A percentile compares a stretch with the other conserved stretches of the same genome.
These are phyloP conservation scores for Calidris pugnax DNA, from an alignment of 2,113 vertebrate genomes.

Conservation along the genomic window DNA sequence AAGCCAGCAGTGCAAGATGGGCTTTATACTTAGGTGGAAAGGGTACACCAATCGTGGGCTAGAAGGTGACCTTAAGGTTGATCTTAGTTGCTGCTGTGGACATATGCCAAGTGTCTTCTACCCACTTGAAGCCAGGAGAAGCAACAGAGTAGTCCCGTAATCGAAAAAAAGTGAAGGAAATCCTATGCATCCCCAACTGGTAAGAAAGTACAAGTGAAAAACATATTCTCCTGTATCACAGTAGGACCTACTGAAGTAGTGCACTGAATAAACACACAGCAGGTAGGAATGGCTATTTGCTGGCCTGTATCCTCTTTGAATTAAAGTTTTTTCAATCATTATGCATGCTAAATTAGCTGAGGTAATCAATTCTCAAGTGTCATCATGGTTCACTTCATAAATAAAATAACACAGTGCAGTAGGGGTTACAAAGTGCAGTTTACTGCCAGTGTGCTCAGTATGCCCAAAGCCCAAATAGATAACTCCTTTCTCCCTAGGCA, in stretches of 20 bases:
- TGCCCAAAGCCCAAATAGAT: not conserved
- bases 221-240: not conserved
- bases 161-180: not conserved
- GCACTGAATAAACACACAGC: not conserved
- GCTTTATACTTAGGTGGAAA: not conserved
- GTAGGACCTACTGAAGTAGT: not conserved
- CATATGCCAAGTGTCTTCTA: not conserved
- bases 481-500: not conserved
- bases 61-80: not conserved
- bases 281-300: not conserved
- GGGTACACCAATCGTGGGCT: not conserved
- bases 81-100: not conserved
- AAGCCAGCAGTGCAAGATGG: not conserved
- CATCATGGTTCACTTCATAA: not conserved
- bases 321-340: not conserved
- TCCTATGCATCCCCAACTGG: not conserved
- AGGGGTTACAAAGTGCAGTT: not conserved
- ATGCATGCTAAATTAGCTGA: not conserved
- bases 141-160: not conserved
- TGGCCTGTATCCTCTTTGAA: not conserved
- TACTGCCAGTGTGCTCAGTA: not conserved
- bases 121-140: not conserved
- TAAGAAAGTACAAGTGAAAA: not conserved
- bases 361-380: not conserved
- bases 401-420: not conserved